These are phyloP conservation scores for Agraylea sexmaculata DNA, from an alignment of 1,140 invertebrate species.

Conservation along the genomic window DNA sequence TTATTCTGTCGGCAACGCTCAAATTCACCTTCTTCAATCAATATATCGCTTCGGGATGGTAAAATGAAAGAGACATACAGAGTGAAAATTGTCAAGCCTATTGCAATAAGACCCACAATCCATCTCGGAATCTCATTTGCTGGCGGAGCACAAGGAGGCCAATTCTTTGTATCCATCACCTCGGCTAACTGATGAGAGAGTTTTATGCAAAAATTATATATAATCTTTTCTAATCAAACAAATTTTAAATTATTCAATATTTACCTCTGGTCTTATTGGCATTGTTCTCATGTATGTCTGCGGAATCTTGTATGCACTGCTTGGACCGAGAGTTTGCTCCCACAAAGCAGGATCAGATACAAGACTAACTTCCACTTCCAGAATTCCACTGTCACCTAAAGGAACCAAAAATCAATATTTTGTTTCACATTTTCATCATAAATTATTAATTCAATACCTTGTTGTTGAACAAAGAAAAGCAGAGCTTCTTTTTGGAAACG, in stretches of 20 bases:
- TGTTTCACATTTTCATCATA: neutral
- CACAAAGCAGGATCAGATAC: slow-evolving; percentile 18
- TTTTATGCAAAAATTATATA: neutral
- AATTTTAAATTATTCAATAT: neutral
- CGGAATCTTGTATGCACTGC: slow-evolving; percentile 17
- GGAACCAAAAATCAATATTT: neutral
- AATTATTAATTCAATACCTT: slow-evolving; percentile 4
- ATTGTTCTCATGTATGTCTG: slow-evolving; percentile 18
- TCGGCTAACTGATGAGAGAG: slow-evolving; percentile 14
- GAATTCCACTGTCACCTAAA: slow-evolving; percentile 15
- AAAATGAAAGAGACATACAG: slow-evolving; percentile 18
- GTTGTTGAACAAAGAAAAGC: slow-evolving; percentile 18
- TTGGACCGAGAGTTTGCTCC: slow-evolving; percentile 12
- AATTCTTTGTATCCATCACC: slow-evolving; percentile 14
- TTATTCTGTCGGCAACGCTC: slow-evolving; percentile 8
- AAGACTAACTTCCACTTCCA: slow-evolving; percentile 19
- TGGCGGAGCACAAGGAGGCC: slow-evolving; percentile 14
- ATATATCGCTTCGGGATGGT: slow-evolving; percentile 15
- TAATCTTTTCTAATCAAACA: neutral
- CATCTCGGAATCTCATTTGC: slow-evolving; percentile 18
- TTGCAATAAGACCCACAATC: slow-evolving; percentile 16
- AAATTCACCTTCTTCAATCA: slow-evolving; percentile 7
- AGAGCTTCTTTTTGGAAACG: slow-evolving; percentile 18
- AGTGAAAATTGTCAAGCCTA: slow-evolving; percentile 15
- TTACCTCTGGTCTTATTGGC: slow-evolving; percentile 18